Percentiles rank a stretch among this genome's conserved stretches.
Evolutionary conservation across 2,113 vertebrate species (phyloP).

Genomic region (Herpetotheres cachinnans): DNA sequence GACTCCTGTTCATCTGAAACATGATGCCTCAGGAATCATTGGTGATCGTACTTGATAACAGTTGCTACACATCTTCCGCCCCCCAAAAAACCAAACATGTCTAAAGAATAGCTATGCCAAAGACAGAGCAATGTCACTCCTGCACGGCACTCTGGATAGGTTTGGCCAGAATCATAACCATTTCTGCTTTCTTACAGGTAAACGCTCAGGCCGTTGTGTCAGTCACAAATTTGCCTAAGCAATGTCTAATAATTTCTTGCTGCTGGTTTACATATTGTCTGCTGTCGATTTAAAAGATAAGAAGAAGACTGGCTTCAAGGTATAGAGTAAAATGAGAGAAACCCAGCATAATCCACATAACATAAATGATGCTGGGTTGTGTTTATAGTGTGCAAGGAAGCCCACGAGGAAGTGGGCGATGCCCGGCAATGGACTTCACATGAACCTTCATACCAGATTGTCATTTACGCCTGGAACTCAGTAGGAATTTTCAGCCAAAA

Average conservation of each 20-base stretch:
- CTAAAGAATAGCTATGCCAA: neutral
- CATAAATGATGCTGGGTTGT: neutral
- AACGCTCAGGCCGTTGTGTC: neutral
- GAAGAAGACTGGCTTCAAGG: neutral
- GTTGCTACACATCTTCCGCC: neutral
- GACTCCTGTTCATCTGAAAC: neutral
- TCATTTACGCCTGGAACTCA: neutral
- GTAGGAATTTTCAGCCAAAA: neutral
- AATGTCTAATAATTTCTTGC: neutral
- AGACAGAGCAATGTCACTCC: no score
- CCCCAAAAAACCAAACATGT: no score
- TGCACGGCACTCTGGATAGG: no score
- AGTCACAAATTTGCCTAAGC: neutral
- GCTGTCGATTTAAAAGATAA: neutral
- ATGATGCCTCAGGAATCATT: no score
- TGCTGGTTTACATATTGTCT: neutral
- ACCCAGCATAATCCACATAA: no score
- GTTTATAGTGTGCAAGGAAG: neutral
- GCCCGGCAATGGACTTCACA: neutral
- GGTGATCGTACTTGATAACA: no score
- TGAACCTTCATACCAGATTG: neutral
- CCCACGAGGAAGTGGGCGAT: accelerated
- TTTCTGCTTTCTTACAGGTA: neutral
- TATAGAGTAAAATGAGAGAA: neutral
- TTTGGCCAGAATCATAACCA: neutral